These are phyloP conservation scores for Phataginus tetradactyla DNA, from an alignment of 2,797 vertebrate genomes.

Conservation along the genomic window DNA sequence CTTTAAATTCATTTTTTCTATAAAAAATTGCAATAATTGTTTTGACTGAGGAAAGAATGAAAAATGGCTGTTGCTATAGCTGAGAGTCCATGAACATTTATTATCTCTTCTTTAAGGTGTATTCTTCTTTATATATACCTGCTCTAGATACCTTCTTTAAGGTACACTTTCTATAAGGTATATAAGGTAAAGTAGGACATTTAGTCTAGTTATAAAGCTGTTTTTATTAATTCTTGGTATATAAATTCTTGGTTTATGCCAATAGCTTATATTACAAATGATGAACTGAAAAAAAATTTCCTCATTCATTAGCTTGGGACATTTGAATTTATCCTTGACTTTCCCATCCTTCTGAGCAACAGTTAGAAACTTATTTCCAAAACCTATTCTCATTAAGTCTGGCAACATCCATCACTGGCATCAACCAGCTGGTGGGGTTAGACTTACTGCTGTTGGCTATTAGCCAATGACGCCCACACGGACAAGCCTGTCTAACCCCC, in stretches of 20 bases:
- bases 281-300: background rate
- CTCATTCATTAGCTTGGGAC: background rate
- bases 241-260: slow-evolving; percentile 31
- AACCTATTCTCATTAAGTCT: background rate
- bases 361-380: background rate
- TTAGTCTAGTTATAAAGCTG: slow-evolving; percentile 46
- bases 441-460: background rate
- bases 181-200: slow-evolving; percentile 39
- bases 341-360: background rate
- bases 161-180: background rate
- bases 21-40: background rate
- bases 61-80: background rate
- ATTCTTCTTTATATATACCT: background rate
- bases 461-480: background rate
- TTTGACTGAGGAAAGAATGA: slow-evolving; percentile 13
- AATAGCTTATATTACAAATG: background rate
- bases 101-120: background rate
- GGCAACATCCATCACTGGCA: background rate
- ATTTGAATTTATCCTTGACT: background rate
- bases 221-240: slow-evolving; percentile 56
- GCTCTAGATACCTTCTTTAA: background rate
- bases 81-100: slow-evolving; percentile 48
- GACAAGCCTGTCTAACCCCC: background rate
- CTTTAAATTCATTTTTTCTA: background rate
- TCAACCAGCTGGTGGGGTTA: background rate